Evolutionary conservation across 2,888 invertebrate genomes (phyloP).

Genomic region (Sphecodes monilicornis): DNA sequence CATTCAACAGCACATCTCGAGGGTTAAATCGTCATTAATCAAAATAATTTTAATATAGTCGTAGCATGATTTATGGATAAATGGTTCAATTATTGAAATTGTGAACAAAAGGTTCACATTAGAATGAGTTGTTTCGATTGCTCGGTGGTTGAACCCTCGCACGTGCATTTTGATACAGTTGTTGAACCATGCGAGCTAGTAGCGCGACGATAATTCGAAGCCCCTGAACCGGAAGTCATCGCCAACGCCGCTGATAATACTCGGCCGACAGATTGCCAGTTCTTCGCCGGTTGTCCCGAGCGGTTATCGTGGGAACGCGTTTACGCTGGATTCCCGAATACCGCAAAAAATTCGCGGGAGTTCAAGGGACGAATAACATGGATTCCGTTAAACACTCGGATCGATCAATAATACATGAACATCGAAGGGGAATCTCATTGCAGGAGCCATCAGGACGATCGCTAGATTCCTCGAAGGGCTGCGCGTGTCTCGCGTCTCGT

Average conservation of each 20-base stretch:
- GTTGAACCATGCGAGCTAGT: not conserved
- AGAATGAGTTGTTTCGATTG: not conserved
- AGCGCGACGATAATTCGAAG: slow-evolving; percentile 2
- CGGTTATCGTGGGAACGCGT: slow-evolving; percentile 49
- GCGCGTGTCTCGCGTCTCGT: slow-evolving; percentile 25
- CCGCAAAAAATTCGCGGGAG: slow-evolving; percentile 24
- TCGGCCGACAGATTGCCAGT: slow-evolving; percentile 16
- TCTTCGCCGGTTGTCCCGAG: not conserved
- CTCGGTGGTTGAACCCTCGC: not conserved
- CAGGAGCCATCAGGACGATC: slow-evolving; percentile 24
- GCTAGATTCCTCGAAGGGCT: slow-evolving; percentile 16
- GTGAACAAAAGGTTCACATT: too few species aligned
- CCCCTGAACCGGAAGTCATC: slow-evolving; percentile 22
- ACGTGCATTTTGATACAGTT: not conserved
- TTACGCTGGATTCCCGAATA: slow-evolving; percentile 19
- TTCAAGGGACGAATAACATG: slow-evolving; percentile 16
- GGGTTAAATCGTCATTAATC: too few species aligned
- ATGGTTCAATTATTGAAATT: not conserved
- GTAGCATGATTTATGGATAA: too few species aligned
- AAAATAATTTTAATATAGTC: too few species aligned
- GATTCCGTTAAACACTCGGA: slow-evolving; percentile 26
- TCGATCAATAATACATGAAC: slow-evolving; percentile 51
- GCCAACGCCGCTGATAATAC: slow-evolving; percentile 1
- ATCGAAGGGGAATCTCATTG: slow-evolving; percentile 43
- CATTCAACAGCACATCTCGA: too few species aligned